These are phyloP conservation scores for Cryptophagus acutangulus DNA, from an alignment of 2,888 invertebrate species.

Conservation along the genomic window DNA sequence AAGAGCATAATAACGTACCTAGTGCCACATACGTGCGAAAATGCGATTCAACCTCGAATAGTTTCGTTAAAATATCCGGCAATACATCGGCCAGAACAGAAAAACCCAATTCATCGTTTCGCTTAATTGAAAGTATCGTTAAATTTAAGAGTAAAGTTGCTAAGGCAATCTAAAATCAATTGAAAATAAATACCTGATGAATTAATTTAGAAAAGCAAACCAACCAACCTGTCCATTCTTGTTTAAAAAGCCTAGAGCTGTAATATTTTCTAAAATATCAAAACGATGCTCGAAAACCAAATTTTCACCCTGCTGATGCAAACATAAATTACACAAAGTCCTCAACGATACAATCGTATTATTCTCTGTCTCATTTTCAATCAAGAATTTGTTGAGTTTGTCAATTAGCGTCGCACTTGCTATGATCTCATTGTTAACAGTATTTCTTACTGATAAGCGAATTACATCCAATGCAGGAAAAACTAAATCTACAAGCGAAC, in stretches of 20 bases:
- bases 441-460: slow-evolving; percentile 68
- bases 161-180: slow-evolving; percentile 62
- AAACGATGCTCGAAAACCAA: slow-evolving; percentile 56
- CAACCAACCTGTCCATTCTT: slow-evolving; percentile 60
- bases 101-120: slow-evolving; percentile 50
- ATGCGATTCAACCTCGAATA: slow-evolving; percentile 68
- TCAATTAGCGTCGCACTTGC: slow-evolving; percentile 45
- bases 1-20: slow-evolving; percentile 60
- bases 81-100: slow-evolving; percentile 53
- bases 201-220: background rate
- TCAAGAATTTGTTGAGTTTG: slow-evolving; percentile 37
- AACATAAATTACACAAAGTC: slow-evolving; percentile 76
- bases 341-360: slow-evolving; percentile 77
- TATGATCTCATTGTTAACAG: slow-evolving; percentile 54
- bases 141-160: slow-evolving; percentile 69
- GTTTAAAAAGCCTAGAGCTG: slow-evolving; percentile 52
- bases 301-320: slow-evolving; percentile 62
- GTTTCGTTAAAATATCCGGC: slow-evolving; percentile 52
- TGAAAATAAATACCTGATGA: background rate
- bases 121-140: slow-evolving; percentile 58
- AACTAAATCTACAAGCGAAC: slow-evolving; percentile 56
- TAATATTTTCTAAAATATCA: slow-evolving; percentile 52
- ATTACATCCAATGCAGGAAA: slow-evolving; percentile 88
- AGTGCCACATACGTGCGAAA: slow-evolving; percentile 72
- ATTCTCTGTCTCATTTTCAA: slow-evolving; percentile 51